These are phyloP conservation scores for Caenorhabditis remanei DNA, from an alignment of 1,140 invertebrate genomes.

Conservation along the genomic window DNA sequence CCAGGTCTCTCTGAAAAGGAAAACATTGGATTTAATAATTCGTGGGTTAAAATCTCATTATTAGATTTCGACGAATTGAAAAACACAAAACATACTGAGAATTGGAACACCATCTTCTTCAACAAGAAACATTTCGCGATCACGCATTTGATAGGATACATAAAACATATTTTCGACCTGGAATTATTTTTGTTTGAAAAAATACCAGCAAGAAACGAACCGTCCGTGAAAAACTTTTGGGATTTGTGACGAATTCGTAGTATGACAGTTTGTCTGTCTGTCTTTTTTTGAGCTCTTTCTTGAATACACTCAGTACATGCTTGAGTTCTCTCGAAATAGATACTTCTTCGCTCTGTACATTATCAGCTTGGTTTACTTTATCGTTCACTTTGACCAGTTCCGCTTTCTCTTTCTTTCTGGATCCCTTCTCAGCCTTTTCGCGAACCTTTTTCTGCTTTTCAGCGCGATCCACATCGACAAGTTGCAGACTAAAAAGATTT, in stretches of 20 bases:
- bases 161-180: slow-evolving; percentile 49
- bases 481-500: slow-evolving; percentile 9
- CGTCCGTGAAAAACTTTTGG: background rate
- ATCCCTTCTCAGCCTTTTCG: slow-evolving; percentile 3
- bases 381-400: slow-evolving; percentile 15
- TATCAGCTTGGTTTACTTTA: background rate
- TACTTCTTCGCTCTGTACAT: slow-evolving; percentile 19
- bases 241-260: slow-evolving; percentile 30
- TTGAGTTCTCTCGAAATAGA: slow-evolving; percentile 19
- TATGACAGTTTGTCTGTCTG: background rate
- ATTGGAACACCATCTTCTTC: background rate
- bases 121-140: background rate
- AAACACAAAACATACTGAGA: background rate
- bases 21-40: background rate
- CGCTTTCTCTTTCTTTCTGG: background rate
- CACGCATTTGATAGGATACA: slow-evolving; percentile 28
- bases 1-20: background rate
- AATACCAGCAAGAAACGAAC: background rate
- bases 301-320: slow-evolving; percentile 21
- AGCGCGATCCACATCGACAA: background rate
- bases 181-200: background rate
- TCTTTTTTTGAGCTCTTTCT: slow-evolving; percentile 1
- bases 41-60: no score
- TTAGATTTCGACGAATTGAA: background rate
- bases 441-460: slow-evolving; percentile 17